Base-by-base conservation (phyloP, 2,797 vertebrate genomes). In the Ciconia nigra region DNA sequence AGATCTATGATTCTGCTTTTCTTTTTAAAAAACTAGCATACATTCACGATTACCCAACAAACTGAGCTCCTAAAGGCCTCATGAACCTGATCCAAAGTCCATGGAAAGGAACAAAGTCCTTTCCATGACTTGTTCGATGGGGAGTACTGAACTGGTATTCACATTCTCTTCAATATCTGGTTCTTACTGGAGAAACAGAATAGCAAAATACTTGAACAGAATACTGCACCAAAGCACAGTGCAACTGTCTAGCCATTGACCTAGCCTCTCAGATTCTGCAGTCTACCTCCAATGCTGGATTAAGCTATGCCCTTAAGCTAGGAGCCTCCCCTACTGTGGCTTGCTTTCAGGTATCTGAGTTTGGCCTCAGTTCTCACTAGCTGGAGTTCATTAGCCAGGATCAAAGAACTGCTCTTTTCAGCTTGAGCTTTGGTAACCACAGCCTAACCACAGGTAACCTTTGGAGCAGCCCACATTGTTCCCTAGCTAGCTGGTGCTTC, bases 391-490 rank as follows among this genome's bases (percentile, higher is more conserved):
- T 94, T 89, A 90, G 37, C 31, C 41, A 28, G 57, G 85, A 94
- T 95, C 93, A 93, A 95, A 93, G 87, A 74, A 37, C 44, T 74
- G 25, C 15, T 77, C 55, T 83, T 89, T 91, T 9, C 76, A 71
- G 37, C 55, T 47, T 69, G 49, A 49, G 69, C 65, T 94, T 70
- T 80, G 44, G 44, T 88, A 90, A 85, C 84, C 79, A 73, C 58
- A 92, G 57, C 21, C 39, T 83, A 92, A 87, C 89, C 85, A 91
- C 79, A 86, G 83, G 79, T 94, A 95, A 91, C 66, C 37, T 95
- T n/a, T 81, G 69, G 55, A 86, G 76, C 51, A 94, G 69, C 46
- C 83, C 83, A 88, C 52, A 26, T 80, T 90, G 85, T 85, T 94
- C 52, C 49, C 26, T 41, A 83, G 35, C 63, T 90, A 74, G 52